Percentiles rank a stretch among this genome's conserved stretches.
These are phyloP conservation scores for Amblyraja radiata DNA, from an alignment of 2,797 vertebrate species.

Conservation along the genomic window DNA sequence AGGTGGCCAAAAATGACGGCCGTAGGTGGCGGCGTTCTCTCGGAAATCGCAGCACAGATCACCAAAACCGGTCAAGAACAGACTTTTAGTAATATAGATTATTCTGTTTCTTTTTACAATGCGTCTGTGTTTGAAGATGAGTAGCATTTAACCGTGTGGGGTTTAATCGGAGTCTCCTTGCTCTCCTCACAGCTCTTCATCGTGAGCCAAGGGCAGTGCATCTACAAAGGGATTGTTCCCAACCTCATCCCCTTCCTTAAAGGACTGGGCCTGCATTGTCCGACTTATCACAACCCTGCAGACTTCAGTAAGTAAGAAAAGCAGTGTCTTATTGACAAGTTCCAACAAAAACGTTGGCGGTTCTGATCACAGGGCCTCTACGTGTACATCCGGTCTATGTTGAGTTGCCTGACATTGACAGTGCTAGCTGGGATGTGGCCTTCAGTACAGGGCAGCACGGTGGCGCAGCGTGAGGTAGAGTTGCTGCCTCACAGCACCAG, in stretches of 20 bases:
- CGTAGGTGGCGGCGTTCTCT: no score
- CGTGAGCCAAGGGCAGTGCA: constrained; percentile 97
- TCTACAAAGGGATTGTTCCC: constrained; percentile 90
- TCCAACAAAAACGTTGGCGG: neutral
- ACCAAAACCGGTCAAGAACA: no score
- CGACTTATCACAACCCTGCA: constrained; percentile 95
- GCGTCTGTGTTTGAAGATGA: neutral
- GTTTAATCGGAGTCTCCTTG: neutral
- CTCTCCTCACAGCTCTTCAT: constrained; percentile 79
- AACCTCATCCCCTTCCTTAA: constrained; percentile 96
- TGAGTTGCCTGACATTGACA: neutral
- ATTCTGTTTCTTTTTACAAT: neutral
- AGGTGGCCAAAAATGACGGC: no score
- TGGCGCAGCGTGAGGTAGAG: no score
- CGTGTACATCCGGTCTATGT: neutral
- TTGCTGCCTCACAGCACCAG: no score
- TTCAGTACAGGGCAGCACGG: neutral
- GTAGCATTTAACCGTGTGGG: neutral
- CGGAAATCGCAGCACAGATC: no score
- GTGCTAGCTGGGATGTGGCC: neutral
- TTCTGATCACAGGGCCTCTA: neutral
- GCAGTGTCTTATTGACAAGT: neutral
- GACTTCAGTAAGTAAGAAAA: constrained; percentile 84
- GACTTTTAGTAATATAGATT: no score
- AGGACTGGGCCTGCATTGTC: constrained; percentile 88